Base-by-base conservation (phyloP, 2,888 invertebrate species). In the Mesopsocus fuscifrons region DNA sequence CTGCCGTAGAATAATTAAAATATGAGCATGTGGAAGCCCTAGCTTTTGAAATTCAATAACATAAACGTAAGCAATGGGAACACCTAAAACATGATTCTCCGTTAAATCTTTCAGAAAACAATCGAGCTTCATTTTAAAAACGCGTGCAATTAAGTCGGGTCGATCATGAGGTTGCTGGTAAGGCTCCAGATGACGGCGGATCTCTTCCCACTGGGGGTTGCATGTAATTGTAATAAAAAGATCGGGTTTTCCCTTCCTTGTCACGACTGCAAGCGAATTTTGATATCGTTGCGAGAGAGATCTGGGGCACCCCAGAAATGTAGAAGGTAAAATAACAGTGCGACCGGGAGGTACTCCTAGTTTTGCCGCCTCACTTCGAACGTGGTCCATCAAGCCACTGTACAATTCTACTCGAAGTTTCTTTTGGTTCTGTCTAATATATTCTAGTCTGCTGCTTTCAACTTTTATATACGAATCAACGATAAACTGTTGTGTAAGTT, bases 11-110 rank as follows among this genome's bases (percentile, higher is more conserved):
- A 45, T 50, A 11, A 52, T 32, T 42, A 51, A 43, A 13, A 51
- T 16, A 41, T 51, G 49, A 22, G 49, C 41, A 41, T 50, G 49
- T 11, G 49, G 44, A 11, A 51, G 47, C 8, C 50, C 50, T 31
- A 48, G 44, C 42, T 50, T 50, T 42, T 50, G 47, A 42, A 46
- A 49, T 46, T 51, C 50, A 32, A 50, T 48, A 5, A 45, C 45
- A 32, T 47, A 47, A 6, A 49, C 34, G 17, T 42, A 48, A 6
- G 49, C 50, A 18, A 21, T 11, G n/a, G 45, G 45, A 40, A 46
- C 38, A 6, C 49, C 48, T 42, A 50, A 49, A 41, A 45, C 11
- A 43, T 42, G 32, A 49, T 41, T 6, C 47, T 26, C 2, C 47
- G 44, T 16, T 41, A 46, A 18, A 49, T 41, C 44, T 48, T 46